A percentile compares a stretch with the other conserved stretches of the same genome.
Conservation (phyloP, 2,888 invertebrate species). For the Aethes cnicana region DNA sequence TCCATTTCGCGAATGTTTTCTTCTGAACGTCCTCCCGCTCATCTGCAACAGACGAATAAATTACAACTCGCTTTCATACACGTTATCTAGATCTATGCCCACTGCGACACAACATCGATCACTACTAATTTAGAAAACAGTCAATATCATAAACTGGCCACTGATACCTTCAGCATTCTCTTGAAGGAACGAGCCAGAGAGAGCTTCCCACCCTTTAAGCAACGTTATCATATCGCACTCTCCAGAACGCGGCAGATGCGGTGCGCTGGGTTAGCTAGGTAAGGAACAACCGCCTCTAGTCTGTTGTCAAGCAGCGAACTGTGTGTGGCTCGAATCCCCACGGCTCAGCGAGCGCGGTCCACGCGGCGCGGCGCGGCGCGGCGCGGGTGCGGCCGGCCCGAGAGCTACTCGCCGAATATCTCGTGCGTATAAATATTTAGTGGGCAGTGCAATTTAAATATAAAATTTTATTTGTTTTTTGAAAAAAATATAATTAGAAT, state of each 20-base stretch:
- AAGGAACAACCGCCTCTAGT: too few relatives aligned
- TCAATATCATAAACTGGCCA: not conserved
- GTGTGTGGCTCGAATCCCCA: constrained; percentile 5
- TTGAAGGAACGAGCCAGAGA: constrained; percentile 34
- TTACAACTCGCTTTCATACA: not conserved
- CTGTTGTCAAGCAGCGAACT: constrained; percentile 12
- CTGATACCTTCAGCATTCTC: constrained; percentile 5
- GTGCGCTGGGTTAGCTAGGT: too few relatives aligned
- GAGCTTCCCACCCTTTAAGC: constrained; percentile 55
- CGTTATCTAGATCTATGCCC: too few relatives aligned
- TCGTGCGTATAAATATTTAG: too few relatives aligned
- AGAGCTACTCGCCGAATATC: too few relatives aligned
- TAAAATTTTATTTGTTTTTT: too few relatives aligned
- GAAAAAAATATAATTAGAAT: too few relatives aligned
- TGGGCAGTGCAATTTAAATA: too few relatives aligned
- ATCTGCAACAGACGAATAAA: constrained; percentile 83
- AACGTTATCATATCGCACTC: constrained; percentile 53
- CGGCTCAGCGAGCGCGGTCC: not conserved
- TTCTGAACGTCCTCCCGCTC: constrained; percentile 97
- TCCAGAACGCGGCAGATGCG: too few relatives aligned
- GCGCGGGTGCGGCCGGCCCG: not conserved
- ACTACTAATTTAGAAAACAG: too few relatives aligned
- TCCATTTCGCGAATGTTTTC: constrained; percentile 96
- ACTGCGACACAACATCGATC: too few relatives aligned
- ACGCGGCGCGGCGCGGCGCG: not conserved